phyloP scores from a whole-genome alignment of 2,888 invertebrate genomes.

The Sepiola atlantica region DNA sequence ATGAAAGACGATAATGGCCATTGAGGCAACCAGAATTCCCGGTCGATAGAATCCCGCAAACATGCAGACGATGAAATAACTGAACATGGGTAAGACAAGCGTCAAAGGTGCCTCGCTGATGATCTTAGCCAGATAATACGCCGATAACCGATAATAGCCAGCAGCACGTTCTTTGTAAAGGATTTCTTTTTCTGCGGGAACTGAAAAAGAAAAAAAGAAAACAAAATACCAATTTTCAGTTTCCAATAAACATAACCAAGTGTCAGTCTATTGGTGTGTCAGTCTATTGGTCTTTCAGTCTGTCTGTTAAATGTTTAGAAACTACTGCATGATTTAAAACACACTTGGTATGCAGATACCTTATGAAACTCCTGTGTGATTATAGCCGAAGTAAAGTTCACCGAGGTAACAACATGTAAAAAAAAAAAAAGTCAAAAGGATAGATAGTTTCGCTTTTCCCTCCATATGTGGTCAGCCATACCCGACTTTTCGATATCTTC shows the following conservation, averaged over 20 bases:
- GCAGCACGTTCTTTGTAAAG: constrained; percentile 86
- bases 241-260: neutral
- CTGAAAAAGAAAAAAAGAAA: constrained; percentile 75
- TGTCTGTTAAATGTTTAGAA: too few species aligned
- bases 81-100: constrained; percentile 84
- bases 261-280: too few species aligned
- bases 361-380: too few species aligned
- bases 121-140: constrained; percentile 88
- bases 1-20: constrained; percentile 82
- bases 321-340: too few species aligned
- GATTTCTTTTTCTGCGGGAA: constrained; percentile 86
- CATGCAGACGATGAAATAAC: constrained; percentile 85
- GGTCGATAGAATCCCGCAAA: constrained; percentile 82
- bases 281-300: too few species aligned
- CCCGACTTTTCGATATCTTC: too few species aligned
- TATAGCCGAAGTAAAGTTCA: too few species aligned
- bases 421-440: too few species aligned
- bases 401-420: too few species aligned
- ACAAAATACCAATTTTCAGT: neutral
- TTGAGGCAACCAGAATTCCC: constrained; percentile 81
- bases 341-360: too few species aligned
- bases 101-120: constrained; percentile 85
- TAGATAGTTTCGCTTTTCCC: too few species aligned
- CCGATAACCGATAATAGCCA: constrained; percentile 85
- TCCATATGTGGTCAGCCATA: too few species aligned